Conservation (phyloP, 1,140 invertebrate genomes). For the Trachymyrmex septentrionalis region DNA sequence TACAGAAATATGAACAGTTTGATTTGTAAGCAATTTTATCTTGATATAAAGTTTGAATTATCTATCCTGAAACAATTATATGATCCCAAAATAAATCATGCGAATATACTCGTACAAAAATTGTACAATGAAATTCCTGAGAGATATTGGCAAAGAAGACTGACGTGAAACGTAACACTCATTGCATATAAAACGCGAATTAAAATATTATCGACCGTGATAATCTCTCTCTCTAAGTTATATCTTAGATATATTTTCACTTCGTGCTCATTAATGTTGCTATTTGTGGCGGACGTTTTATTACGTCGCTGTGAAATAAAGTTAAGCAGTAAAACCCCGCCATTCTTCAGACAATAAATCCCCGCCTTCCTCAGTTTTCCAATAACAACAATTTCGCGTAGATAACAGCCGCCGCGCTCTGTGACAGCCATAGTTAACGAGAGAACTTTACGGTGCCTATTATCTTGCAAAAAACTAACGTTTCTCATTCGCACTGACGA, state of each 20-base stretch:
- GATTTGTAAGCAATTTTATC: not conserved
- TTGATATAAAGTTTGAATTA: not conserved
- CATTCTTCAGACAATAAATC: conserved; percentile 53
- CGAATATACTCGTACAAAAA: not conserved
- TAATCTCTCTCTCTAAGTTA: conserved; percentile 22
- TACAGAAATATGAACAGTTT: not conserved
- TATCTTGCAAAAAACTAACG: conserved; percentile 47
- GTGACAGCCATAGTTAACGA: conserved; percentile 54
- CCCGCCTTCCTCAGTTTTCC: conserved; percentile 52
- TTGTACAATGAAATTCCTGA: not conserved
- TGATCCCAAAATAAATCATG: not conserved
- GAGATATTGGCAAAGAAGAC: not conserved
- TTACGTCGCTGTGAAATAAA: conserved; percentile 53
- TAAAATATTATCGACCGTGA: conserved; percentile 44
- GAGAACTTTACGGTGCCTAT: conserved; percentile 56
- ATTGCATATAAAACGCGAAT: conserved; percentile 10
- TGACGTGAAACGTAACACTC: not conserved
- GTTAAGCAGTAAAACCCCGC: conserved; percentile 50
- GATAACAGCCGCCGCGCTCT: conserved; percentile 44
- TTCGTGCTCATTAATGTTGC: conserved; percentile 54
- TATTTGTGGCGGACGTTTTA: conserved; percentile 53
- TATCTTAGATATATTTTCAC: conserved; percentile 54
- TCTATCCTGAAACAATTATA: not conserved
- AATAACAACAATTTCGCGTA: conserved; percentile 62
- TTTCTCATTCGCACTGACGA: conserved; percentile 28